Evolutionary conservation across 2,113 vertebrate genomes (phyloP).

Genomic region (Oryzias curvinotus): DNA sequence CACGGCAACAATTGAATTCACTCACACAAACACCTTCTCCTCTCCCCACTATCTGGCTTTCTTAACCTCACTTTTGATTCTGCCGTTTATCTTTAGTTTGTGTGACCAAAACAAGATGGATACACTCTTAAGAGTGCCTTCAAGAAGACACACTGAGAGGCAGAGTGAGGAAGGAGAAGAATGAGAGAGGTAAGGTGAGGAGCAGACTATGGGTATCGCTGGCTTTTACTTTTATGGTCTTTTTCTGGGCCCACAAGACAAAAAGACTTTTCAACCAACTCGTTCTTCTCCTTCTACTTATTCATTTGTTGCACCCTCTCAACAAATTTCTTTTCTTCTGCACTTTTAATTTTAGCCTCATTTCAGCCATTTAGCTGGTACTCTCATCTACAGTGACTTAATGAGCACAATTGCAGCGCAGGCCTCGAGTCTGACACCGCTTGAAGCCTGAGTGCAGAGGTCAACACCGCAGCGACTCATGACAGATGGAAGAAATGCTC

Average conservation of each 20-base stretch:
- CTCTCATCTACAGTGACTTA: slow-evolving; percentile 23
- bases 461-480: not conserved
- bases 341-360: slow-evolving; percentile 29
- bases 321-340: not conserved
- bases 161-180: slow-evolving; percentile 6
- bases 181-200: slow-evolving; percentile 5
- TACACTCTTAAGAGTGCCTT: too few species aligned
- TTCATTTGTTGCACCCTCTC: not conserved
- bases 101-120: not conserved
- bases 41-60: slow-evolving; percentile 3
- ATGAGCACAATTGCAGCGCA: slow-evolving; percentile 7
- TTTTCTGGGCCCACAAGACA: slow-evolving; percentile 59
- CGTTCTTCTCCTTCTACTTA: slow-evolving; percentile 29
- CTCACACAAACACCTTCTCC: slow-evolving; percentile 5
- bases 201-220: slow-evolving; percentile 13
- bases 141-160: too few species aligned
- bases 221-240: slow-evolving; percentile 56
- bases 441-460: slow-evolving; percentile 11
- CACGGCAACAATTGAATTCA: slow-evolving; percentile 32
- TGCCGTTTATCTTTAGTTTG: slow-evolving; percentile 15
- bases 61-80: slow-evolving; percentile 14
- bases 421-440: slow-evolving; percentile 3
- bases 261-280: slow-evolving; percentile 26
- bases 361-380: slow-evolving; percentile 31
- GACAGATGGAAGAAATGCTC: slow-evolving; percentile 40